phyloP scores from a whole-genome alignment of 2,888 invertebrate genomes.

The Calliphora vomitoria region DNA sequence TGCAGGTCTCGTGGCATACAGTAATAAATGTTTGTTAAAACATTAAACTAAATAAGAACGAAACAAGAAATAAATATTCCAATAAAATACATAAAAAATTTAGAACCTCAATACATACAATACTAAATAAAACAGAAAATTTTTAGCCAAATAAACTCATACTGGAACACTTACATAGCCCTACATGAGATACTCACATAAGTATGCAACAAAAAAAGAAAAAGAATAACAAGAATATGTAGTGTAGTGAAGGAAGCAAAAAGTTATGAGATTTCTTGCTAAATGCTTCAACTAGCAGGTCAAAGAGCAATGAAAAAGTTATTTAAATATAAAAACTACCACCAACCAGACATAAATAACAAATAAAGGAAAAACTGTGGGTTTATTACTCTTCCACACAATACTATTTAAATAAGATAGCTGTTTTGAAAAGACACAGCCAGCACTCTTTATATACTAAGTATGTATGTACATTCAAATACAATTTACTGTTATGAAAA shows the following conservation, averaged over 20 bases:
- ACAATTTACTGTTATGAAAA: background rate
- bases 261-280: background rate
- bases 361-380: background rate
- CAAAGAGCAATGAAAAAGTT: conserved; percentile 55
- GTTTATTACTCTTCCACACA: conserved; percentile 41
- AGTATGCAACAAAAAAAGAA: background rate
- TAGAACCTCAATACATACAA: conserved; percentile 29
- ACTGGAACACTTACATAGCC: background rate
- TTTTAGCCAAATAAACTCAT: conserved; percentile 3
- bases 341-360: conserved; percentile 49
- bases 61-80: conserved; percentile 55
- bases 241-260: background rate
- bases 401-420: background rate
- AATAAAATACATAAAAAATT: conserved; percentile 59
- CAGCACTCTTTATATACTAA: too few relatives aligned
- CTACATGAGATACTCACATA: background rate
- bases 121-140: background rate
- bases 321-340: conserved; percentile 64
- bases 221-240: background rate
- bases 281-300: conserved; percentile 31
- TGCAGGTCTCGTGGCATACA: conserved; percentile 50
- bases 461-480: background rate
- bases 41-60: conserved; percentile 61
- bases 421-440: too few relatives aligned
- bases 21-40: conserved; percentile 62